Evolutionary conservation across 2,797 vertebrate genomes (phyloP), one percentile per base, ranked within the genome.

Genomic region (Sebastes jordani): DNA sequence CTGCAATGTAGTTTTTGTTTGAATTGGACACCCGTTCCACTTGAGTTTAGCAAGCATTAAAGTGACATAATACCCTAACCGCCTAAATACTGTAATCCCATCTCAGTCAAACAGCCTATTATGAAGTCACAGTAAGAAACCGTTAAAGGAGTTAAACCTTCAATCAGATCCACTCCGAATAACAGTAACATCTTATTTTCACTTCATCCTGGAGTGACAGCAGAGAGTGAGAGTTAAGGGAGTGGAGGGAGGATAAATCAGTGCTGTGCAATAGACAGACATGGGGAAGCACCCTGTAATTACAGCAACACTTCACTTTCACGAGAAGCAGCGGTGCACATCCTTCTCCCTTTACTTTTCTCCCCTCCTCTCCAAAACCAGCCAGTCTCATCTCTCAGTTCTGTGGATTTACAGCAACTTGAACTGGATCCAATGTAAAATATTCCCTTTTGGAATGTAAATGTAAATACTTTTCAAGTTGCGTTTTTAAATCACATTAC

Each of bases 261-360:
- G 25, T 13, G 71, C 80, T 63, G 68, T 62, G 74, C 75, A 59
- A 85, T 76, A 77, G 81, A 71, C 71, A 89, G 89, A 88, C 81
- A 52, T 63, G 8, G 30, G 81, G 78, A 84, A 91, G 86, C 71
- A 86, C 86, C 76, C 86, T 46, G 66, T 91, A 91, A 94, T 94
- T 89, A 92, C 86, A 84, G 71, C 80, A 79, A 74, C 67, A 34
- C 64, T 69, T 10, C 68, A 81, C 79, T 92, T 85, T 91, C 83
- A 86, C 74, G 25, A 82, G 73, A 83, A 78, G 76, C 62, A 76
- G 58, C 52, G 34, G 74, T 29, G 61, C 76, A 63, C 70, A 74
- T 64, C 83, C 71, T 72, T 81, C 76, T 84, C 77, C 73, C 67
- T 72, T 71, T 75, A 18, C 27, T 30, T 55, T 75, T 74, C 83